A percentile compares a stretch with the other conserved stretches of the same genome.
Evolutionary conservation across 1,140 invertebrate species (phyloP).

Genomic region (Drosophila bocqueti): DNA sequence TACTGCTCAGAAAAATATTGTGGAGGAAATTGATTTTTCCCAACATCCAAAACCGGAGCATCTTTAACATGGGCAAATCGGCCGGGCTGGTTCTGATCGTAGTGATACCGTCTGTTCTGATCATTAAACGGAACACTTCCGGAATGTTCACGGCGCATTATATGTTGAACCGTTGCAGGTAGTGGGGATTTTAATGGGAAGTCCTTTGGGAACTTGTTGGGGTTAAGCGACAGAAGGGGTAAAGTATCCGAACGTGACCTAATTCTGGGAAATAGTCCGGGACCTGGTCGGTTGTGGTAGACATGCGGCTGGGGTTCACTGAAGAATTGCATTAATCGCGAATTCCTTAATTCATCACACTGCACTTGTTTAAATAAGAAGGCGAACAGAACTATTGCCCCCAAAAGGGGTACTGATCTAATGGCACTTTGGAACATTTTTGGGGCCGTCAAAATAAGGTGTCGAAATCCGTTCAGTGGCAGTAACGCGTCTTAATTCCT

Average conservation of each 20-base stretch:
- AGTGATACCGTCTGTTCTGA: conserved; percentile 41
- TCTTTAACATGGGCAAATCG: conserved; percentile 66
- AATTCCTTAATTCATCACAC: conserved; percentile 29
- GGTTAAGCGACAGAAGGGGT: conserved; percentile 9
- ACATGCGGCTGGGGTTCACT: conserved; percentile 53
- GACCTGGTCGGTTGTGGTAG: conserved; percentile 40
- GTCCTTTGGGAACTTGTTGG: conserved; percentile 21
- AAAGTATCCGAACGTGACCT: conserved; percentile 49
- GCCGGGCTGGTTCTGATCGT: conserved; percentile 32
- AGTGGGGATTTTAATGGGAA: conserved; percentile 23
- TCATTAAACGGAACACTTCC: conserved; percentile 17
- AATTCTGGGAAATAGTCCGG: conserved; percentile 24
- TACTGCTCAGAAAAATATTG: conserved; percentile 64
- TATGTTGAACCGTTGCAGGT: conserved; percentile 46
- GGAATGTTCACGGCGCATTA: conserved; percentile 60
- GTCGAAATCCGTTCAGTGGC: conserved; percentile 32
- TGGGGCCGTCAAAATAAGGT: conserved; percentile 13
- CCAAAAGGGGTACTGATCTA: conserved; percentile 17
- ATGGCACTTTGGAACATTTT: conserved; percentile 46
- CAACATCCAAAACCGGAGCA: conserved; percentile 59
- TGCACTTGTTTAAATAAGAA: conserved; percentile 38
- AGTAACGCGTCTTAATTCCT: conserved; percentile 60
- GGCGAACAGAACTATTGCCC: conserved; percentile 28
- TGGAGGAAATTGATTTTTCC: conserved; percentile 62
- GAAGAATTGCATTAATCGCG: conserved; percentile 63